phyloP scores from a whole-genome alignment of 2,113 vertebrate genomes.

The rabbit (Oryctolagus cuniculus) region mOryCun1.1 NC_091433.1:38042001-38042500 shows the following conservation, averaged over 20 bases:
- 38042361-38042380: not conserved
- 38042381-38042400: slow-evolving; percentile 22
- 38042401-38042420: slow-evolving; percentile 10
- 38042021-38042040: slow-evolving; percentile 94
- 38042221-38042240: not conserved
- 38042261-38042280: not conserved
- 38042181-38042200: slow-evolving; percentile 4
- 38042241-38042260: not conserved
- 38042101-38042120: slow-evolving; percentile 98
- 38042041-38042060: slow-evolving; percentile 95
- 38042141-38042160: slow-evolving; percentile 20
- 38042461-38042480: not conserved
- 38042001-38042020: slow-evolving; percentile 92
- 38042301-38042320: not conserved
- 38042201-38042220: slow-evolving; percentile 2
- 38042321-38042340: not conserved
- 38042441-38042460: slow-evolving; percentile 1
- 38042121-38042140: slow-evolving; percentile 77
- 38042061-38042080: slow-evolving; percentile 98
- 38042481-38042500: not conserved
- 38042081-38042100: slow-evolving; percentile 94
- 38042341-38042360: slow-evolving; percentile 40
- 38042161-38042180: not conserved
- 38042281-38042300: not conserved
- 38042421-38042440: slow-evolving; percentile 13